Evolutionary conservation across 1,140 invertebrate genomes (phyloP), one percentile per base, ranked within the genome.

Genomic region (Epicauta chinensis): DNA sequence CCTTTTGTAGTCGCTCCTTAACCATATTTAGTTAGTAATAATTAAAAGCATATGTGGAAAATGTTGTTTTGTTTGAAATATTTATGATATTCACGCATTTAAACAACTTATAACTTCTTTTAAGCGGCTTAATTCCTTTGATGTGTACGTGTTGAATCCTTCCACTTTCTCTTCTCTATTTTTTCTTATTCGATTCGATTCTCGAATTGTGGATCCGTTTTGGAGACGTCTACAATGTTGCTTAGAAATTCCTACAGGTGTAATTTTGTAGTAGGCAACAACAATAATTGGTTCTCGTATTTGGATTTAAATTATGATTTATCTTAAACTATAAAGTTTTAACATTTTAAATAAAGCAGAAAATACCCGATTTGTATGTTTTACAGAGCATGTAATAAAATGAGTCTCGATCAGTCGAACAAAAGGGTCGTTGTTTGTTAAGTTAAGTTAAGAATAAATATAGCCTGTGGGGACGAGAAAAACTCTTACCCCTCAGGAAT

Each of bases 11-110:
- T 23, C 23, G 7, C 4, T 7, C 23, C 23, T 2, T 23, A 5
- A 5, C 23, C 4, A 5, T 23, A 3, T 32, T 16, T 14, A 34
- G 46, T 38, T 49, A n/a, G 23, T 53, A 32, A 58, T 58, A 58
- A 58, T 58, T 58, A 58, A 51, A 58, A 58, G 52, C 56, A 58
- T 55, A 43, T 58, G 56, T 58, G 56, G 35, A 49, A 58, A 40
- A 38, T 46, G 23, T 50, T 46, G 37, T 47, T 53, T 23, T 23
- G 13, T 43, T 51, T n/a, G 53, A 51, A 46, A 55, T 55, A 55
- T 58, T 58, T 58, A 58, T 43, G 52, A 42, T 53, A 53, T 55
- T 49, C 38, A 38, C 43, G 12, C 38, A 40, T 4, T 16, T 16
- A 36, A 38, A 49, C 39, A 44, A 45, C 39, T 41, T 46, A 54